Conservation (phyloP, 2,113 vertebrate species). For the Labeo rohita region DNA sequence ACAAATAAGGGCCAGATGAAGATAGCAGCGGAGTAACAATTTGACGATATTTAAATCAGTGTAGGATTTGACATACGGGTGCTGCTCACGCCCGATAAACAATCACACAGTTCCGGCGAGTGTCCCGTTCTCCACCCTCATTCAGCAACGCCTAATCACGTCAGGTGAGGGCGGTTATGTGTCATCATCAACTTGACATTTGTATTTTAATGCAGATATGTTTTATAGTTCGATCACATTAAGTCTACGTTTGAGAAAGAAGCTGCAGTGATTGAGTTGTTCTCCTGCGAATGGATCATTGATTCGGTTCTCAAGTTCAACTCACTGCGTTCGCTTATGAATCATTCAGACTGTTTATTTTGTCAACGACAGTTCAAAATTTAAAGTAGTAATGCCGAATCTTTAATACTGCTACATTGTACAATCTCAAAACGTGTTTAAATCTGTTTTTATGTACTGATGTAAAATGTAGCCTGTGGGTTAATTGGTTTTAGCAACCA, state of each 20-base stretch:
- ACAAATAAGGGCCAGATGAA: not conserved
- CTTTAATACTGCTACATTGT: too few relatives aligned
- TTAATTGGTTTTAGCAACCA: too few relatives aligned
- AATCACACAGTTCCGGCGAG: not conserved
- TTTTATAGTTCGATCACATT: not conserved
- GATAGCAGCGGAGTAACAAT: not conserved
- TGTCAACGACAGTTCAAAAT: too few relatives aligned
- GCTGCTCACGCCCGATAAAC: not conserved
- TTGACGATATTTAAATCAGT: not conserved
- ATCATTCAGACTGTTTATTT: not conserved
- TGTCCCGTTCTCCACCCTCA: not conserved
- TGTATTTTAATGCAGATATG: not conserved
- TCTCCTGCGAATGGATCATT: not conserved
- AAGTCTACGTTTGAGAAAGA: not conserved
- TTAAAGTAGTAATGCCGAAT: too few relatives aligned
- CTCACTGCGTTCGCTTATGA: not conserved
- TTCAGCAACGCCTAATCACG: too few relatives aligned
- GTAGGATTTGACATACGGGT: not conserved
- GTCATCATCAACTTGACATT: not conserved
- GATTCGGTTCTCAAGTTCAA: too few relatives aligned
- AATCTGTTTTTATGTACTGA: too few relatives aligned
- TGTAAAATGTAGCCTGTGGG: too few relatives aligned
- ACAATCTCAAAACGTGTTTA: too few relatives aligned
- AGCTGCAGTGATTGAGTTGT: not conserved
- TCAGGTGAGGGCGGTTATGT: not conserved